A percentile compares a stretch with the other conserved stretches of the same genome.
Conservation (phyloP, 1,140 invertebrate species). For the Cyclargus thomasi region DNA sequence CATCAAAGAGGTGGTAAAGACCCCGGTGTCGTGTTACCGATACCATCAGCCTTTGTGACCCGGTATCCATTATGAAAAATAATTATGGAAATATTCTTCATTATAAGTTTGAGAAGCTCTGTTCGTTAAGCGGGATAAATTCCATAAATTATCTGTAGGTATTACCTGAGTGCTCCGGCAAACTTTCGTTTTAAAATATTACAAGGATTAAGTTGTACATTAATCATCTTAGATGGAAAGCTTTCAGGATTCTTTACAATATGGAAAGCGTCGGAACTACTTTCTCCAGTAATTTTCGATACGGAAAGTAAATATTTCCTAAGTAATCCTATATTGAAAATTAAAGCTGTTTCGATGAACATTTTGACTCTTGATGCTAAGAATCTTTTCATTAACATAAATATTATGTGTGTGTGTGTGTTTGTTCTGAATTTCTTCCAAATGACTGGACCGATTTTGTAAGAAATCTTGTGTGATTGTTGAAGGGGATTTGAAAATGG, state of each 20-base stretch:
- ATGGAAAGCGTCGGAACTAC: too few species aligned
- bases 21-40: background rate
- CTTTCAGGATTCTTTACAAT: background rate
- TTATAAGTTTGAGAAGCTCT: slow-evolving; percentile 13
- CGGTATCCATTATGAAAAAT: slow-evolving; percentile 12
- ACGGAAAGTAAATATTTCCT: too few species aligned
- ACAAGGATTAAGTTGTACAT: background rate
- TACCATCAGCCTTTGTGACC: slow-evolving; percentile 9
- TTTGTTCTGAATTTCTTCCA: too few species aligned
- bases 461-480: too few species aligned
- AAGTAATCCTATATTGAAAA: too few species aligned
- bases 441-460: too few species aligned
- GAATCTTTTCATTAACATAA: too few species aligned
- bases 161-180: background rate
- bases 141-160: slow-evolving; percentile 16
- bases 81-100: slow-evolving; percentile 16
- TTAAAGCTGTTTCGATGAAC: too few species aligned
- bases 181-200: slow-evolving; percentile 14
- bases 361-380: too few species aligned
- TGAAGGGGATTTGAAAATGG: too few species aligned
- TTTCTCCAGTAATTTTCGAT: too few species aligned
- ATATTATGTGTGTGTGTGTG: too few species aligned
- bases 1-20: slow-evolving; percentile 4
- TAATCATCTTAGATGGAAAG: background rate
- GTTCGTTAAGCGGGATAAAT: slow-evolving; percentile 14